phyloP scores from a whole-genome alignment of 2,888 invertebrate genomes.

The Notodonta dromedarius region DNA sequence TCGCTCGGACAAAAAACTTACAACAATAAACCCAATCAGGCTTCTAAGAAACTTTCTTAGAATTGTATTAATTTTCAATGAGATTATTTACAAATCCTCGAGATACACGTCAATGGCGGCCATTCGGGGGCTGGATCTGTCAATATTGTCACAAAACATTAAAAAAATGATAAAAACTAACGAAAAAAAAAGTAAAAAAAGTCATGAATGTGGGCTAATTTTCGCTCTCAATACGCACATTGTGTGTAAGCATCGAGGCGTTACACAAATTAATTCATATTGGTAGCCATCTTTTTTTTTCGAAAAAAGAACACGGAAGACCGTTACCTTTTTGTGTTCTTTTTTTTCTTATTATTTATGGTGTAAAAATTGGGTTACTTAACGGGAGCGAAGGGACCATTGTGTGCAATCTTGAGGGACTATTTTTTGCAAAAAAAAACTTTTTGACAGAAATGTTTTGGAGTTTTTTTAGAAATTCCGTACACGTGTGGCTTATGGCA shows the following conservation, averaged over 20 bases:
- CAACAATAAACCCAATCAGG: constrained; percentile 78
- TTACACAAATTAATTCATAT: constrained; percentile 79
- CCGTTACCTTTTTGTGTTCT: constrained; percentile 70
- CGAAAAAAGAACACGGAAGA: constrained; percentile 61
- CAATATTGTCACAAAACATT: constrained; percentile 82
- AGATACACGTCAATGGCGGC: constrained; percentile 51
- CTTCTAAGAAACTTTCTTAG: constrained; percentile 56
- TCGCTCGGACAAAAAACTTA: constrained; percentile 62
- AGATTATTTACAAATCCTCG: constrained; percentile 81
- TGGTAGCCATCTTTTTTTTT: constrained; percentile 30
- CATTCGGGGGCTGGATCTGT: constrained; percentile 69
- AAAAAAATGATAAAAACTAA: constrained; percentile 40
- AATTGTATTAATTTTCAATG: constrained; percentile 79
- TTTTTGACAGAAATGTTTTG: constrained; percentile 46
- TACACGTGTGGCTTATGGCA: constrained; percentile 45
- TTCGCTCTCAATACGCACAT: constrained; percentile 79
- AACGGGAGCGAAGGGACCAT: constrained; percentile 73
- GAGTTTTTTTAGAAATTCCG: constrained; percentile 34
- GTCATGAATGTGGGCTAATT: constrained; percentile 80
- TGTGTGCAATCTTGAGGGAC: constrained; percentile 62
- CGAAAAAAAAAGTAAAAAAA: constrained; percentile 47
- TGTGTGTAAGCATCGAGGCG: constrained; percentile 81
- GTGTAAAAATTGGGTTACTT: constrained; percentile 84
- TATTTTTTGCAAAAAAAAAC: constrained; percentile 33
- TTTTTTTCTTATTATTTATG: constrained; percentile 78